A percentile compares a stretch with the other conserved stretches of the same genome.
phyloP scores from a whole-genome alignment of 2,797 vertebrate genomes.

The Sebastes taczanowskii region DNA sequence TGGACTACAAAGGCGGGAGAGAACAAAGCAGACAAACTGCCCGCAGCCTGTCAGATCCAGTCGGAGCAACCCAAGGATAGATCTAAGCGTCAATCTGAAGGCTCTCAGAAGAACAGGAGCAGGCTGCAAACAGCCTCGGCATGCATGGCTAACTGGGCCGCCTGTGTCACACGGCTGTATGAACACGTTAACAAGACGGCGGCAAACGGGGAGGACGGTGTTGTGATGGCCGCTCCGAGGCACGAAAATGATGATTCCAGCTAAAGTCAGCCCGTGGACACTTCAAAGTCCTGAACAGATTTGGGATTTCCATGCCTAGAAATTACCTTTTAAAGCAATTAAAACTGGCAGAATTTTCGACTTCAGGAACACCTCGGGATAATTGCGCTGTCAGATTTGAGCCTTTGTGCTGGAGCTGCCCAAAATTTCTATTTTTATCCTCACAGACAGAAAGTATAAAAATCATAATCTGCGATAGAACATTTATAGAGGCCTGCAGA shows the following conservation, averaged over 20 bases:
- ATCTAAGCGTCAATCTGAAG: slow-evolving; percentile 52
- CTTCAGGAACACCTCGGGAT: slow-evolving; percentile 36
- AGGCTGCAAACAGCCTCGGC: slow-evolving; percentile 49
- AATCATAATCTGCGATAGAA: slow-evolving; percentile 20
- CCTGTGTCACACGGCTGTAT: slow-evolving; percentile 57
- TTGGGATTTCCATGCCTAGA: slow-evolving; percentile 39
- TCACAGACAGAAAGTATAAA: slow-evolving; percentile 29
- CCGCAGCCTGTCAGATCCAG: slow-evolving; percentile 60
- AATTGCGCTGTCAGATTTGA: slow-evolving; percentile 39
- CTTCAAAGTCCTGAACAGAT: slow-evolving; percentile 49
- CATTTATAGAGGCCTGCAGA: slow-evolving; percentile 7
- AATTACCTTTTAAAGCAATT: slow-evolving; percentile 52
- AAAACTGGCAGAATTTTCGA: slow-evolving; percentile 26
- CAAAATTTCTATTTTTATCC: slow-evolving; percentile 41
- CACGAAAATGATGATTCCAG: slow-evolving; percentile 36
- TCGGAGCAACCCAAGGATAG: slow-evolving; percentile 34
- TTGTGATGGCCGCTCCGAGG: slow-evolving; percentile 38
- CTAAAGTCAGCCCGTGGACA: slow-evolving; percentile 24
- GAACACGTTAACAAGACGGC: slow-evolving; percentile 60
- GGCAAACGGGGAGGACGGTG: slow-evolving; percentile 29
- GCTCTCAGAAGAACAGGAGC: slow-evolving; percentile 28
- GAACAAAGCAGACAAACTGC: slow-evolving; percentile 57
- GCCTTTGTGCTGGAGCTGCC: slow-evolving; percentile 18
- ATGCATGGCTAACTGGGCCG: slow-evolving; percentile 65
- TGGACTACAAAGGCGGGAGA: slow-evolving; percentile 42